Base-by-base conservation (phyloP, 2,888 invertebrate genomes). In the Adela reaumurella region DNA sequence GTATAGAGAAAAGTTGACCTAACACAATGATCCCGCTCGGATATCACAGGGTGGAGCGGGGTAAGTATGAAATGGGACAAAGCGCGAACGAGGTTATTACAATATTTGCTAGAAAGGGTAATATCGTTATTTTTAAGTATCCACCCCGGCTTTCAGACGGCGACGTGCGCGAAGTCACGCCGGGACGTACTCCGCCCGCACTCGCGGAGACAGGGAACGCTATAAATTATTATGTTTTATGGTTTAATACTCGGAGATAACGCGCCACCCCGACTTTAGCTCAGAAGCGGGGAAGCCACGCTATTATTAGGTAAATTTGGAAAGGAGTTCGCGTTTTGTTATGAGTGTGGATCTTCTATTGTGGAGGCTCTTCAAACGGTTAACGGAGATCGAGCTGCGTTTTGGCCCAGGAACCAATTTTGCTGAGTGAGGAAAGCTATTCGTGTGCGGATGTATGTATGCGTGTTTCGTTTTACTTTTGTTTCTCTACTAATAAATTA, bases 141-240 rank as follows among this genome's bases (percentile, higher is more conserved):
- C 73, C 60, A 55, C 59, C 56, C 62, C 55, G 55, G 55, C 54
- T 56, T 51, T 52, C 52, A 53, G 56, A 53, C 55, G 19, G 8
- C 16, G 19, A 43, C 17, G 17, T 10, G 18, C 19, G 43, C 19
- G 43, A 17, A 43, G 67, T 76, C 74, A 74, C 64, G 68, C 66
- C 67, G 59, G 57, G 61, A 8, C 35, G 35, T n/a, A n/a, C n/a
- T n/a, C n/a, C n/a, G n/a, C n/a, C n/a, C n/a, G n/a, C n/a, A n/a
- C n/a, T 24, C 24, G 24, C 14, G 14, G 63, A 67, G 70, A 67
- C 70, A 70, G 49, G 19, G 67, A 62, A 56, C 64, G 72, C 61
- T 67, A 71, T 77, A 78, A 77, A 78, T 78, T 77, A 77, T 73
- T 72, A 77, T 78, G 77, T 74, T 78, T 78, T 77, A 78, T 77